These are phyloP conservation scores for Clitarchus hookeri DNA, from an alignment of 2,888 invertebrate genomes.

Conservation along the genomic window DNA sequence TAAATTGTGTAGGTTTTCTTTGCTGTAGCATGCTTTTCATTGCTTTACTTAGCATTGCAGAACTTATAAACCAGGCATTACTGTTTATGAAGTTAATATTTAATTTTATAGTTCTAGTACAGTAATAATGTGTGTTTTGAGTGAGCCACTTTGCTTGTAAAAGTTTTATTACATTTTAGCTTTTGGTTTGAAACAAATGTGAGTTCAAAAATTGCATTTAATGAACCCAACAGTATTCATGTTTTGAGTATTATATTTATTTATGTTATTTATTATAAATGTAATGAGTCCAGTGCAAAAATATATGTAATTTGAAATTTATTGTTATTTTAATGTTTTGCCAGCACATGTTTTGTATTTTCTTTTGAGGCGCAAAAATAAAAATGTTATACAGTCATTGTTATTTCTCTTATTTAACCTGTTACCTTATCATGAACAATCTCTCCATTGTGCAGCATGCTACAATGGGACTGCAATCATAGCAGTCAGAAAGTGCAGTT, in stretches of 20 bases:
- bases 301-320: not conserved
- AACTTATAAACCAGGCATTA: not conserved
- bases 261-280: not conserved
- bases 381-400: not conserved
- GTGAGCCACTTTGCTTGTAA: not conserved
- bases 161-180: not conserved
- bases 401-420: not conserved
- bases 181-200: not conserved
- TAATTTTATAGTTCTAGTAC: too few species aligned
- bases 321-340: not conserved
- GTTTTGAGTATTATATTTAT: conserved; percentile 11
- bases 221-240: not conserved
- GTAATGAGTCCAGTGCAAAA: not conserved
- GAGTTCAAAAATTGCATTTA: conserved; percentile 3
- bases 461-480: too few species aligned
- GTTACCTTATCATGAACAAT: not conserved
- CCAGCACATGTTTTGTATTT: not conserved
- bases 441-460: too few species aligned
- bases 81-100: not conserved
- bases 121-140: not conserved
- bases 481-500: too few species aligned
- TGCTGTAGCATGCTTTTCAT: too few species aligned
- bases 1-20: too few species aligned
- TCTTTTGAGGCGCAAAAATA: not conserved
- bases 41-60: not conserved